A percentile compares a stretch with the other conserved stretches of the same genome.
Conservation (phyloP, 1,140 invertebrate species). For the Temnothorax nylanderi region DNA sequence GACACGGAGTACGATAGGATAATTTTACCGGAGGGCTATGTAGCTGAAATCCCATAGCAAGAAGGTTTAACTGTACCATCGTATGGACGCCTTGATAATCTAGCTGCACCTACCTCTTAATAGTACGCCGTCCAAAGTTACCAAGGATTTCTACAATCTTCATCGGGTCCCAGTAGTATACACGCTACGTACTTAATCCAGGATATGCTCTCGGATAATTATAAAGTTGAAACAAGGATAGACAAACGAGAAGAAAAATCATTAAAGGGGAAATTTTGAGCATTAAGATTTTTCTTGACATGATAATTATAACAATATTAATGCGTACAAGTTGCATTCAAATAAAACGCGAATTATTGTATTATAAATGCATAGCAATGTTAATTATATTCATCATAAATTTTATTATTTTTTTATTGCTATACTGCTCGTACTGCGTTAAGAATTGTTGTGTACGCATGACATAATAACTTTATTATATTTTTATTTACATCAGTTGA, state of each 20-base stretch:
- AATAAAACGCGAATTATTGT: background rate
- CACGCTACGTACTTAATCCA: constrained; percentile 23
- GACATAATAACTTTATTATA: background rate
- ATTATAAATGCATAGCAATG: no score
- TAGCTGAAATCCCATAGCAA: constrained; percentile 44
- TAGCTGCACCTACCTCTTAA: constrained; percentile 57
- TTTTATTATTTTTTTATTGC: background rate
- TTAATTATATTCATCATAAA: background rate
- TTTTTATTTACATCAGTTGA: background rate
- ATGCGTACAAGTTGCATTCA: background rate
- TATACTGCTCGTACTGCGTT: background rate
- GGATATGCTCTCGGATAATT: background rate
- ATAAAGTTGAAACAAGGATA: background rate
- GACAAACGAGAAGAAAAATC: background rate
- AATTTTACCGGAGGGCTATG: constrained; percentile 41
- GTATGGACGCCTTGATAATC: constrained; percentile 60
- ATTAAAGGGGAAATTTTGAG: background rate
- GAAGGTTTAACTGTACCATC: constrained; percentile 43
- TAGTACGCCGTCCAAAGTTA: constrained; percentile 40
- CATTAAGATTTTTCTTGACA: background rate
- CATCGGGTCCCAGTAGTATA: constrained; percentile 15
- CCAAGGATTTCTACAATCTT: constrained; percentile 56
- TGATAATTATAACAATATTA: background rate
- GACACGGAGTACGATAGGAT: constrained; percentile 42
- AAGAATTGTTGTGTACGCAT: background rate